phyloP scores from a whole-genome alignment of 2,797 vertebrate genomes.

The Macroramphosus scolopax region DNA sequence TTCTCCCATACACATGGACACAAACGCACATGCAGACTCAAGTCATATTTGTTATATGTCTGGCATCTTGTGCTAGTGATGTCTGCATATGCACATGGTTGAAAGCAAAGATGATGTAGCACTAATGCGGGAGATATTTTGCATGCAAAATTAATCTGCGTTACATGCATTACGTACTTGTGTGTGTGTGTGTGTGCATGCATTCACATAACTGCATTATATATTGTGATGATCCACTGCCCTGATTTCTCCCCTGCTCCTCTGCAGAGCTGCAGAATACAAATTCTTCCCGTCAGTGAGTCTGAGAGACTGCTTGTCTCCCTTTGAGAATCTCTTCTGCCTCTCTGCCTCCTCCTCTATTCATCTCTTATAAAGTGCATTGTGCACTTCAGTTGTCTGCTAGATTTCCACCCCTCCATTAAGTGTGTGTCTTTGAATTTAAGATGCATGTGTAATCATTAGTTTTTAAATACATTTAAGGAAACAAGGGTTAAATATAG shows the following conservation, averaged over 20 bases:
- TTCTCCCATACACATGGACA: too few species aligned
- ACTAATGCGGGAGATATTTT: neutral
- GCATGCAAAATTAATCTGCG: slow-evolving; percentile 1
- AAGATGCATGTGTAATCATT: slow-evolving; percentile 2
- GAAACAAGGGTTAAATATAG: neutral
- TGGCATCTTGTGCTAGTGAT: too few species aligned
- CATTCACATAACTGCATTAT: slow-evolving; percentile 21
- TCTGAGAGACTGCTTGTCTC: slow-evolving; percentile 47
- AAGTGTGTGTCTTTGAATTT: slow-evolving; percentile 6
- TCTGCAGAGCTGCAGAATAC: slow-evolving; percentile 65
- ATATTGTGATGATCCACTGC: slow-evolving; percentile 66
- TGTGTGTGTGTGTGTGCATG: neutral
- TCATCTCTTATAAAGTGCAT: slow-evolving; percentile 17
- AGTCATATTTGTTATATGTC: too few species aligned
- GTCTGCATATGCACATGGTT: too few species aligned
- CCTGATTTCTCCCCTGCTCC: slow-evolving; percentile 59
- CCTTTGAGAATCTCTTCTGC: too few species aligned
- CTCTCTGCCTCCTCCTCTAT: slow-evolving; percentile 16
- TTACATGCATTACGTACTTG: neutral
- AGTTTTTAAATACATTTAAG: slow-evolving; percentile 9
- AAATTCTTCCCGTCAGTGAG: slow-evolving; percentile 54
- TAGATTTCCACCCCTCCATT: too few species aligned
- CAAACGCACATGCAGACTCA: too few species aligned
- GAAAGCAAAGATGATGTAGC: too few species aligned
- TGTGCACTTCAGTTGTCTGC: slow-evolving; percentile 3